Percentiles rank a stretch among this genome's conserved stretches.
phyloP scores from a whole-genome alignment of 2,113 vertebrate species.

The Cyprinodon brontotheroides region DNA sequence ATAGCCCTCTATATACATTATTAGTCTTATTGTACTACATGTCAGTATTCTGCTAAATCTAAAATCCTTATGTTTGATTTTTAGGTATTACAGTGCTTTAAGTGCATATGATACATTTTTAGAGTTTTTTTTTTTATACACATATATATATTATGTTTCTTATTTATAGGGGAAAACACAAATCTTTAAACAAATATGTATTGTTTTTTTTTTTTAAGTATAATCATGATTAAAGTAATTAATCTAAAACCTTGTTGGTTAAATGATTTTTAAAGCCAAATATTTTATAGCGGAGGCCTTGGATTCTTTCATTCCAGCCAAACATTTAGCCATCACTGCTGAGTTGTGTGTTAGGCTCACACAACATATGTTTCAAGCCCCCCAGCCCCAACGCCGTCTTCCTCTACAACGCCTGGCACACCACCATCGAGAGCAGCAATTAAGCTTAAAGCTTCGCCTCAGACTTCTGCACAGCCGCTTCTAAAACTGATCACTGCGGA shows the following conservation, averaged over 20 bases:
- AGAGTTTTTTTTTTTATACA: background rate
- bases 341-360: conserved; percentile 58
- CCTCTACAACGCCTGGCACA: conserved; percentile 55
- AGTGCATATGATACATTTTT: background rate
- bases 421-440: conserved; percentile 61
- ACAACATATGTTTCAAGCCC: conserved; percentile 70
- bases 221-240: conserved; percentile 31
- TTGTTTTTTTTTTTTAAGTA: conserved; percentile 6
- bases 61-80: background rate
- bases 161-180: conserved; percentile 4
- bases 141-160: too few species aligned
- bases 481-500: conserved; percentile 63
- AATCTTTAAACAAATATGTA: conserved; percentile 24
- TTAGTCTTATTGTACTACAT: conserved; percentile 2
- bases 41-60: conserved; percentile 12
- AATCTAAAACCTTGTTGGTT: conserved; percentile 8
- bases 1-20: conserved; percentile 37
- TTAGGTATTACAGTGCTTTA: background rate
- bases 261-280: conserved; percentile 56
- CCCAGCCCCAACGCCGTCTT: conserved; percentile 16
- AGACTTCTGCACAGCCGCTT: conserved; percentile 57
- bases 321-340: conserved; percentile 66
- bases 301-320: conserved; percentile 65
- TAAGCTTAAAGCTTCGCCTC: conserved; percentile 64
- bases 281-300: conserved; percentile 71